phyloP scores from a whole-genome alignment of 2,888 invertebrate genomes.

The Ommatoiulus sabulosus region DNA sequence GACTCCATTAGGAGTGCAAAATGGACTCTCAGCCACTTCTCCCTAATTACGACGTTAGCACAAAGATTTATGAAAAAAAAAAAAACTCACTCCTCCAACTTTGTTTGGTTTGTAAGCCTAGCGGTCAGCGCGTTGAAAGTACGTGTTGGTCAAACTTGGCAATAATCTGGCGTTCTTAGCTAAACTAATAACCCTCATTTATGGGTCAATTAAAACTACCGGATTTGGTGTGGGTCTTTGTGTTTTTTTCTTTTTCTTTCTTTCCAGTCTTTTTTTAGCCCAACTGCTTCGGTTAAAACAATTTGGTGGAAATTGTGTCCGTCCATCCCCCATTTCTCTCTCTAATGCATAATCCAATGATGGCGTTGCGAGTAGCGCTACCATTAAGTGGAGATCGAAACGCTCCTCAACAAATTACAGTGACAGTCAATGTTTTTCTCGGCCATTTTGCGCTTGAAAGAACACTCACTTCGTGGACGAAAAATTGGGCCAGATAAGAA shows the following conservation, averaged over 20 bases:
- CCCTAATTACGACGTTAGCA: constrained; percentile 4
- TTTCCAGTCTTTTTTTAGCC: not conserved
- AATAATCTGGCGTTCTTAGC: constrained; percentile 37
- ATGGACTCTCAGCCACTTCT: constrained; percentile 11
- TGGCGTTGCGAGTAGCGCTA: constrained; percentile 5
- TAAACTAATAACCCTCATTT: constrained; percentile 43
- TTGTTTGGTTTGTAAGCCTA: not conserved
- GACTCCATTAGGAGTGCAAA: not conserved
- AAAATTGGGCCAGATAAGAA: not conserved
- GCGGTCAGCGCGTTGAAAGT: not conserved
- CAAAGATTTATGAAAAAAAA: constrained; percentile 11
- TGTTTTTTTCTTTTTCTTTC: not conserved
- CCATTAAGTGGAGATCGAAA: constrained; percentile 36
- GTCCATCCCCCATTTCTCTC: constrained; percentile 43
- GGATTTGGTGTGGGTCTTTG: constrained; percentile 26
- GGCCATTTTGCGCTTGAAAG: not conserved
- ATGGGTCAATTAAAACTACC: constrained; percentile 30
- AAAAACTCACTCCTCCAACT: not conserved
- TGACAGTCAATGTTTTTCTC: constrained; percentile 14
- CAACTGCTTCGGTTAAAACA: constrained; percentile 18
- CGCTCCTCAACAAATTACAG: constrained; percentile 29
- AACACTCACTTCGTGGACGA: not conserved
- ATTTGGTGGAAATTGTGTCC: not conserved
- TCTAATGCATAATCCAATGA: constrained; percentile 40
- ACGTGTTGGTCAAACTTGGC: constrained; percentile 30